Percentiles rank a stretch among this genome's conserved stretches.
Evolutionary conservation across 2,888 invertebrate genomes (phyloP).

Genomic region (Corbicula japonica): DNA sequence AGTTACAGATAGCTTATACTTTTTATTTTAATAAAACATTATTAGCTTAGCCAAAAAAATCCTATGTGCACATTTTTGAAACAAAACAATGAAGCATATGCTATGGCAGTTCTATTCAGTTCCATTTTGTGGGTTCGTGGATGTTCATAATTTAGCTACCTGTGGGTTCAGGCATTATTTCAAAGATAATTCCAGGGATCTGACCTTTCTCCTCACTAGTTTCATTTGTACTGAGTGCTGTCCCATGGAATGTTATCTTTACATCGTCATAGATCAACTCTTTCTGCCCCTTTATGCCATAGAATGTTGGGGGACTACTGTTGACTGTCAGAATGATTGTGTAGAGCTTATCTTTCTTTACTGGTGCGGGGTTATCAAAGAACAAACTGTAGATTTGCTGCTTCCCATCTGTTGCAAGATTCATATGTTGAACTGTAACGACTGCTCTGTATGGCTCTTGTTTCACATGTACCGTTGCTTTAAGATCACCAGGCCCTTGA

Average conservation of each 20-base stretch:
- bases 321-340: slow-evolving; percentile 6
- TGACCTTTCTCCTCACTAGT: slow-evolving; percentile 6
- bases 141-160: background rate
- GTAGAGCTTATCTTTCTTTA: slow-evolving; percentile 17
- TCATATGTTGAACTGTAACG: background rate
- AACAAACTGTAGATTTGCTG: slow-evolving; percentile 12
- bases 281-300: slow-evolving; percentile 3
- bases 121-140: too few species aligned
- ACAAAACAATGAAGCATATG: too few species aligned
- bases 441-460: slow-evolving; percentile 16
- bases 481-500: slow-evolving; percentile 21
- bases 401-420: background rate
- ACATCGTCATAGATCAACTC: slow-evolving; percentile 5
- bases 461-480: slow-evolving; percentile 7
- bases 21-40: too few species aligned
- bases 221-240: background rate
- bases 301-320: slow-evolving; percentile 7
- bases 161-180: background rate
- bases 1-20: too few species aligned
- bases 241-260: background rate
- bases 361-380: background rate
- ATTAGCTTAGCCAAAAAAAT: too few species aligned
- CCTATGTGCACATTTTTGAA: too few species aligned
- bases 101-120: too few species aligned
- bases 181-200: slow-evolving; percentile 11